Evolutionary conservation across 2,797 vertebrate species (phyloP).

Genomic region (Chrysocyon brachyurus): DNA sequence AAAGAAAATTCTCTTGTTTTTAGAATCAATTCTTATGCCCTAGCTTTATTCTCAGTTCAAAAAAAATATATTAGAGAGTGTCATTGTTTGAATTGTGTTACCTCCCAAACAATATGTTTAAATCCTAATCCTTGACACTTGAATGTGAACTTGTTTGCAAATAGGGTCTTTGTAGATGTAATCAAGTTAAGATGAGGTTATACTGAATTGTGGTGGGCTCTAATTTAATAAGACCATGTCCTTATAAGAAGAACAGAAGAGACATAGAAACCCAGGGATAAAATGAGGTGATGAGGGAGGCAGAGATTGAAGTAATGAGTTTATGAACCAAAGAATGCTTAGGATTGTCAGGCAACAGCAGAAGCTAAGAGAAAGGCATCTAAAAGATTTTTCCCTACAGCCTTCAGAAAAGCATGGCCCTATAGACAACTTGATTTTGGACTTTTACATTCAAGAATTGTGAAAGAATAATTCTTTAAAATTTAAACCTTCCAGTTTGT

Average conservation of each 20-base stretch:
- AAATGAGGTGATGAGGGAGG: not conserved
- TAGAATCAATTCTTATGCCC: not conserved
- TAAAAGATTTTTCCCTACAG: not conserved
- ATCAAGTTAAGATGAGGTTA: conserved; percentile 13
- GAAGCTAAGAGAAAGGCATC: not conserved
- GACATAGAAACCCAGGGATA: not conserved
- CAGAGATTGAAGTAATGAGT: not conserved
- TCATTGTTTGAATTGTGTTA: not conserved
- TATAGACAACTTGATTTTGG: not conserved
- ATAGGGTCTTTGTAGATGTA: not conserved
- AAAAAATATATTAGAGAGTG: not conserved
- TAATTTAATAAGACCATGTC: not conserved
- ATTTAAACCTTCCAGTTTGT: not conserved
- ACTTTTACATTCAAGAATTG: not conserved
- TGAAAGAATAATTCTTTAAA: not conserved
- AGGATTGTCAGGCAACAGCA: not conserved
- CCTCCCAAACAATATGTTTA: not conserved
- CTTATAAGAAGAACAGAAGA: not conserved
- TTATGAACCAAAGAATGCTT: not conserved
- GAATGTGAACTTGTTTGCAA: conserved; percentile 28
- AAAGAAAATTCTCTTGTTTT: not conserved
- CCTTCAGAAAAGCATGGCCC: not conserved
- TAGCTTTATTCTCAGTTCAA: conserved; percentile 44
- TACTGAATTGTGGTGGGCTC: not conserved
- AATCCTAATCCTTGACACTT: not conserved